phyloP scores from a whole-genome alignment of 2,113 vertebrate genomes.

The Tachuris rubrigastra region DNA sequence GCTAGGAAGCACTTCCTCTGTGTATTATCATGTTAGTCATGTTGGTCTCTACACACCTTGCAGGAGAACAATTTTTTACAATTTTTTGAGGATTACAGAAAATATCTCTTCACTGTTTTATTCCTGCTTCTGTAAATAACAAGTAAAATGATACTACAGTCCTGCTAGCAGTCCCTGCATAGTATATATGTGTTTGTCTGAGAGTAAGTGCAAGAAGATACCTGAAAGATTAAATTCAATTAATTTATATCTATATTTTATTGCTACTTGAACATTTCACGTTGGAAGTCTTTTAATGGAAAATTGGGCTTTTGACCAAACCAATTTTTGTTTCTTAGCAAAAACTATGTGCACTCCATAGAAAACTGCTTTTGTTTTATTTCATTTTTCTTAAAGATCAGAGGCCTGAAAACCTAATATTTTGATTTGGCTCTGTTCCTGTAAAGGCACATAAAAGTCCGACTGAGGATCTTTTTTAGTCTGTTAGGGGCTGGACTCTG shows the following conservation, averaged over 20 bases:
- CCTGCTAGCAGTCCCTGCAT: background rate
- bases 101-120: background rate
- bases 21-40: background rate
- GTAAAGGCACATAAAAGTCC: background rate
- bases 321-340: background rate
- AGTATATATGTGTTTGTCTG: rapidly evolving
- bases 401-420: conserved; percentile 1
- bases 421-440: background rate
- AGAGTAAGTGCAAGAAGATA: background rate
- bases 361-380: background rate
- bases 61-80: background rate
- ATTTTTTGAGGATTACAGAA: background rate
- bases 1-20: background rate
- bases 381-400: conserved; percentile 7
- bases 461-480: background rate
- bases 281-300: background rate
- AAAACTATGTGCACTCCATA: background rate
- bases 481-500: background rate
- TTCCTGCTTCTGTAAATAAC: background rate
- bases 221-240: background rate
- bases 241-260: background rate
- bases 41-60: background rate
- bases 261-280: background rate
- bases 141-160: background rate
- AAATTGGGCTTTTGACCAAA: background rate